Evolutionary conservation across 2,797 vertebrate genomes (phyloP), one percentile per base, ranked within the genome.

Genomic region (Pitangus sulphuratus): DNA sequence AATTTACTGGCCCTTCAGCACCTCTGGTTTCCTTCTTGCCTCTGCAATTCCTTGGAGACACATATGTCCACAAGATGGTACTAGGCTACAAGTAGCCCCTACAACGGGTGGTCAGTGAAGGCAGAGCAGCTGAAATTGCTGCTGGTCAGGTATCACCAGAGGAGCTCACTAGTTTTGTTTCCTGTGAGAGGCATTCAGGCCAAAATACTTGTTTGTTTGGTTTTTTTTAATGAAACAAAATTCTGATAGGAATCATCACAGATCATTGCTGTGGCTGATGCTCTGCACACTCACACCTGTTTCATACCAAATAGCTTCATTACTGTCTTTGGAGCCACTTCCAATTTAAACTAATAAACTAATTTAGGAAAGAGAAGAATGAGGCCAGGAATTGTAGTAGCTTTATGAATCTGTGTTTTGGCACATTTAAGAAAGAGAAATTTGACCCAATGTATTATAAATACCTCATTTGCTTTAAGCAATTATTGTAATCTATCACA

Each of bases 401-500:
- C 40, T 92, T 81, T 88, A 51, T 74, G 68, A 91, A 72, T 82
- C 69, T 90, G 76, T 86, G 56, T 91, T 95, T 96, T 94, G 90
- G 83, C 64, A 74, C 56, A 61, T 68, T 89, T 54, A 42, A 47
- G 86, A 65, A 53, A 44, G 47, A 66, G 45, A 90, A 70, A 88
- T 78, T 84, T 81, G 68, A 79, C 82, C 82, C 92, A 89, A 96
- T 85, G 61, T 66, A 64, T 95, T 78, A 89, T 83, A 95, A 96
- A 92, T 93, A 95, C 70, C 65, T 93, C 85, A 89, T 89, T 92
- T 89, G 77, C 87, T 93, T 87, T 91, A 77, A 76, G 83, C 84
- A 87, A 37, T 97, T 95, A 87, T 75, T 89, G 66, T 84, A 71
- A 92, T 94, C 88, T 95, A 83, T 95, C 87, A 88, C 66, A 87